These are phyloP conservation scores for Prunella strophiata DNA, from an alignment of 2,797 vertebrate species.

Conservation along the genomic window DNA sequence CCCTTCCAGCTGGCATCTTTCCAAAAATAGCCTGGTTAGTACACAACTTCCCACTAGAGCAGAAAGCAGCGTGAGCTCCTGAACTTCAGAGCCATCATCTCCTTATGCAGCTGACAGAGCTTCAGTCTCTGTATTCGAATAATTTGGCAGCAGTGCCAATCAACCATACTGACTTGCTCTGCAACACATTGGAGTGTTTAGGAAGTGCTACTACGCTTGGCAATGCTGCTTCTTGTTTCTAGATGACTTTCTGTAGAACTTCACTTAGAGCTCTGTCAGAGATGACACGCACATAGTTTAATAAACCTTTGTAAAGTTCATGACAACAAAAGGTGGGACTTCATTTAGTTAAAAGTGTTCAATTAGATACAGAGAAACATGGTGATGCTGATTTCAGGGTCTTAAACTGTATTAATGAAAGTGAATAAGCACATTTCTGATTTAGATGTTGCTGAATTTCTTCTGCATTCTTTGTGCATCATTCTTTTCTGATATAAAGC, in stretches of 20 bases:
- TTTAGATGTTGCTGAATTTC: background rate
- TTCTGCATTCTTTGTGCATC: background rate
- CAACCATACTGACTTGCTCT: background rate
- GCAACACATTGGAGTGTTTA: constrained; percentile 30
- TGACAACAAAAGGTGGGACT: background rate
- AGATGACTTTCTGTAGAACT: background rate
- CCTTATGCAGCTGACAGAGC: background rate
- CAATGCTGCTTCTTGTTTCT: background rate
- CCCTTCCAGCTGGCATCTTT: background rate
- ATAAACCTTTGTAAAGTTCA: background rate
- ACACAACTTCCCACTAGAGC: background rate
- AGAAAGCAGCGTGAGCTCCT: background rate
- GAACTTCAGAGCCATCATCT: background rate
- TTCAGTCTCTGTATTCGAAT: background rate
- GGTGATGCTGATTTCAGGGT: background rate
- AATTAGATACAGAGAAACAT: background rate
- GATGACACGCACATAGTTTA: background rate
- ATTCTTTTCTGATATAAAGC: background rate
- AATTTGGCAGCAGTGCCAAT: background rate
- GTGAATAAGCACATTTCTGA: background rate
- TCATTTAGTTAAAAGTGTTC: background rate
- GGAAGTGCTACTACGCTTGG: constrained; percentile 13
- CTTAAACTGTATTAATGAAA: background rate
- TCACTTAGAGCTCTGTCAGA: background rate
- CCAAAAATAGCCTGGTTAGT: background rate